Evolutionary conservation across 2,113 vertebrate species (phyloP), one percentile per base, ranked within the genome.

Genomic region (Sialia sialis): DNA sequence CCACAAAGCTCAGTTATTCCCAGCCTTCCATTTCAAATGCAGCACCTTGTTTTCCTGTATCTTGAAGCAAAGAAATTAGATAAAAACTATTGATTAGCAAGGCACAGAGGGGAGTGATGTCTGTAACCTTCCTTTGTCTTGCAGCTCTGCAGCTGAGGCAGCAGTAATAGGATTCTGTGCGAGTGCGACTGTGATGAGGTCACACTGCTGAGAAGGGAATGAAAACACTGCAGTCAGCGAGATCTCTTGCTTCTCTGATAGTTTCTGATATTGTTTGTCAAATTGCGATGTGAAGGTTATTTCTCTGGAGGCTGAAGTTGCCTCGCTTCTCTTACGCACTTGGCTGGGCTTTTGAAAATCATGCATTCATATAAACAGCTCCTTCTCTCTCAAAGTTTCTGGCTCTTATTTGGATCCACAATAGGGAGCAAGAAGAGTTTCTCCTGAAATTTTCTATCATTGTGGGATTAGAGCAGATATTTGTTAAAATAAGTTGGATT

Each of bases 281-380:
- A 84, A 95, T 89, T 94, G 92, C 16, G 87, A 97, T 95, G 92
- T 97, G 97, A 97, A 97, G 96, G 95, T 97, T 96, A 93, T 95
- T 96, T 88, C 96, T 97, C 95, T 59, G 63, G 95, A 95, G 95
- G 96, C 93, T 91, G 11, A 64, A 91, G 86, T 69, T 85, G 93
- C 86, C 27, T 76, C 7, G 69, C 63, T 68, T 43, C 84, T 79
- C 69, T 90, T 48, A 59, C 4, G 90, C 69, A 58, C 64, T 86
- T 94, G 93, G 81, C 92, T 72, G 84, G 75, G 83, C 60, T 91
- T 79, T 72, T 62, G 29, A 75, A 89, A 90, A 86, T 64, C 60
- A 10, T 32, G 22, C 30, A 13, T 70, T 80, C 17, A 2, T 49
- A 70, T 68, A 62, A 93, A 73, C 36, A 64, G 32, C 29, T 64